Conservation (phyloP, 2,888 invertebrate species). For the Latrodectus elegans region DNA sequence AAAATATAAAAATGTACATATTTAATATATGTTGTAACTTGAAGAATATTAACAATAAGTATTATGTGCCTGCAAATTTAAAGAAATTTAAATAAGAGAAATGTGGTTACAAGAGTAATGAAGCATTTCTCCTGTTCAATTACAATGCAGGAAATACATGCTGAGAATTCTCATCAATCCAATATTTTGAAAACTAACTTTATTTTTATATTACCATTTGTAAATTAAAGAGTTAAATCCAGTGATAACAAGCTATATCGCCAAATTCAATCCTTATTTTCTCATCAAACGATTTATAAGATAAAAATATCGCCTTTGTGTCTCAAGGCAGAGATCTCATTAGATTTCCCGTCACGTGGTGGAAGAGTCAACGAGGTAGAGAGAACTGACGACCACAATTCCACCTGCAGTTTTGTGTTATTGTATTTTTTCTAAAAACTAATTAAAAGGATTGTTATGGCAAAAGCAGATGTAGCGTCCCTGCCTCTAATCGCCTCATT, state of each 20-base stretch:
- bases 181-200: too few species aligned
- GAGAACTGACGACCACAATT: not conserved
- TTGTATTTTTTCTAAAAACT: conserved; percentile 19
- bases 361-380: not conserved
- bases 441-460: conserved; percentile 48
- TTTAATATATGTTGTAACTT: too few species aligned
- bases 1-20: too few species aligned
- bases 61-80: too few species aligned
- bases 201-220: too few species aligned
- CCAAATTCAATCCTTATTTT: not conserved
- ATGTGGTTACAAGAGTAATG: too few species aligned
- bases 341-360: not conserved
- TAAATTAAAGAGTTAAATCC: not conserved
- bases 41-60: too few species aligned
- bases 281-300: not conserved
- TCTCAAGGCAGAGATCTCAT: not conserved
- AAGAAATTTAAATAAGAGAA: too few species aligned
- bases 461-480: conserved; percentile 20
- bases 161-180: too few species aligned
- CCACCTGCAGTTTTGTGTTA: conserved; percentile 25
- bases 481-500: conserved; percentile 25
- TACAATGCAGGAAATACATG: too few species aligned
- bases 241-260: not conserved
- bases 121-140: too few species aligned
- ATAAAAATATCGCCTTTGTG: not conserved